Conservation (phyloP, 2,113 vertebrate species). For the Gallinago paraguaiae region DNA sequence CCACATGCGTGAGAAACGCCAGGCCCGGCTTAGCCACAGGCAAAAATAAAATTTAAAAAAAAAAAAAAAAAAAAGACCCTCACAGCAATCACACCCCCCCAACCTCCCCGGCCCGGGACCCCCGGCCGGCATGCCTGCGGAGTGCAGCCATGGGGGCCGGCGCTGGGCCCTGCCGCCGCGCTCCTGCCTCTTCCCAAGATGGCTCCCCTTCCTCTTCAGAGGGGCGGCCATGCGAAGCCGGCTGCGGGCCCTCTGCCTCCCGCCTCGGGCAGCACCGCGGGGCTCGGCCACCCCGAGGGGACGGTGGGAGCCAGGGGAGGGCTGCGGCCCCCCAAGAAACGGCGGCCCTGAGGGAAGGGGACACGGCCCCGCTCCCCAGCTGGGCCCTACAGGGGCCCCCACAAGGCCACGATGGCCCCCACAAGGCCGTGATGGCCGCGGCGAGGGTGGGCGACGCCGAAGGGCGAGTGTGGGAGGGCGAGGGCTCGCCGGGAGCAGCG, state of each 20-base stretch:
- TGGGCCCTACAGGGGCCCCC: accelerated
- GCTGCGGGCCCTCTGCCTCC: neutral
- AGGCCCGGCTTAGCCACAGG: neutral
- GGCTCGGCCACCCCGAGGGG: accelerated
- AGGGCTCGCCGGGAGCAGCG: neutral
- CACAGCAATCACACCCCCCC: neutral
- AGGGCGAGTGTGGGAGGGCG: accelerated
- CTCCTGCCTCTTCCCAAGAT: slow-evolving; percentile 52
- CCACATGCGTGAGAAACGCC: neutral
- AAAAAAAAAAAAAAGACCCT: neutral
- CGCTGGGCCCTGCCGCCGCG: accelerated
- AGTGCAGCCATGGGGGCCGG: neutral
- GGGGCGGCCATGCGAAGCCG: neutral
- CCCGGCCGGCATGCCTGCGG: accelerated
- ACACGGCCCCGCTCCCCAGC: accelerated
- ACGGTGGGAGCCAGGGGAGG: accelerated
- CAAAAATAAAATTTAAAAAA: slow-evolving; percentile 30
- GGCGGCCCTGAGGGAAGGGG: accelerated
- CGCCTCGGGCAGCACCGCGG: accelerated
- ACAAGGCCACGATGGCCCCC: accelerated
- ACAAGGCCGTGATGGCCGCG: neutral
- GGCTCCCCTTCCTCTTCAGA: slow-evolving; percentile 17
- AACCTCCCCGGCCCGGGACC: neutral
- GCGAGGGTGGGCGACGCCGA: accelerated
- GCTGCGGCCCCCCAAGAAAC: neutral